phyloP scores from a whole-genome alignment of 2,113 vertebrate species.

The Ciconia boyciana region DNA sequence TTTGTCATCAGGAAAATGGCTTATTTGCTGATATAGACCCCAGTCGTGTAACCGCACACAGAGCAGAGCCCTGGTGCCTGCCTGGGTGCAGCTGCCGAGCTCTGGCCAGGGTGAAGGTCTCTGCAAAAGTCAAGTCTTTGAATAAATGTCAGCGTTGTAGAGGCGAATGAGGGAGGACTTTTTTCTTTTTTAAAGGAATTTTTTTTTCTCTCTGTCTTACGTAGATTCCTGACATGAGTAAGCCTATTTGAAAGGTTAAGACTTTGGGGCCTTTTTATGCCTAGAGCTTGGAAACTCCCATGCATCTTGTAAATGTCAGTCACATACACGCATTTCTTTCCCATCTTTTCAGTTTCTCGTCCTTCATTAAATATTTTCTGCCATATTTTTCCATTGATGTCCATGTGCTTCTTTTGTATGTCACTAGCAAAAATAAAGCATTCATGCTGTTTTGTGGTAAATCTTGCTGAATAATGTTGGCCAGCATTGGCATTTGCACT shows the following conservation, averaged over 20 bases:
- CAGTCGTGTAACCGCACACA: accelerated
- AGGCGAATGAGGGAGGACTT: not conserved
- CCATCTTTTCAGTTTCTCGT: constrained; percentile 7
- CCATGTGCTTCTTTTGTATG: constrained; percentile 17
- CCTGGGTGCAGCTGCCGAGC: not conserved
- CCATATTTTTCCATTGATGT: constrained; percentile 2
- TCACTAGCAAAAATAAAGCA: constrained; percentile 51
- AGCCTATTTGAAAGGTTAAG: constrained; percentile 13
- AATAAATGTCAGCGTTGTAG: not conserved
- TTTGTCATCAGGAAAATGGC: not conserved
- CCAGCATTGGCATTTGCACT: not conserved
- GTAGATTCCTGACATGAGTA: not conserved
- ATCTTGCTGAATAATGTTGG: not conserved
- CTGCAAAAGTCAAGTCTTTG: not conserved
- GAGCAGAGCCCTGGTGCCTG: not conserved
- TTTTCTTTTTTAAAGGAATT: not conserved
- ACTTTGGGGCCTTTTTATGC: not conserved
- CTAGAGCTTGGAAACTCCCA: constrained; percentile 10
- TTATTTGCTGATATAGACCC: not conserved
- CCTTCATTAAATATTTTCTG: not conserved
- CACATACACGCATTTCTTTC: not conserved
- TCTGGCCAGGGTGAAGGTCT: not conserved
- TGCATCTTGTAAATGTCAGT: constrained; percentile 6
- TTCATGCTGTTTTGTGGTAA: constrained; percentile 17
- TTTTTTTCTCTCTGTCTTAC: not conserved